These are phyloP conservation scores for Eulemur macaco DNA, from an alignment of 2,113 vertebrate species.

Conservation along the genomic window DNA sequence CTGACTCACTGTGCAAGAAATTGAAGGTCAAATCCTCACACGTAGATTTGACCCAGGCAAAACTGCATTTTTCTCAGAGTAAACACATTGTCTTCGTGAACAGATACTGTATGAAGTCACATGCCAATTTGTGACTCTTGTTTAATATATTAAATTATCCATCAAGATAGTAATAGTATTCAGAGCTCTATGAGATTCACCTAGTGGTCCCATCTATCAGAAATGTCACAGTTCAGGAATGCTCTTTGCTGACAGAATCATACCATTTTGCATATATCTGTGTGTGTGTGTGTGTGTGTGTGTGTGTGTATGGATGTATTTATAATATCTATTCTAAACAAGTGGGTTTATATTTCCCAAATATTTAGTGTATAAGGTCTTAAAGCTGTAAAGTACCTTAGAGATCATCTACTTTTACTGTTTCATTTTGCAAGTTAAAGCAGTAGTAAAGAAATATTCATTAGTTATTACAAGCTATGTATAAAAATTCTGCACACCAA, in stretches of 20 bases:
- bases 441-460: neutral
- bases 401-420: neutral
- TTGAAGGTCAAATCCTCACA: neutral
- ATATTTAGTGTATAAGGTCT: neutral
- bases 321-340: neutral
- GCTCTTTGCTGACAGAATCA: neutral
- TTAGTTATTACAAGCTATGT: neutral
- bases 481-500: neutral
- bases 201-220: neutral
- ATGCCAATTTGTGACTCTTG: neutral
- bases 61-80: neutral
- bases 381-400: neutral
- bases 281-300: no score
- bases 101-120: neutral
- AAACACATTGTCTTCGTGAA: neutral
- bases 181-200: neutral
- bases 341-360: neutral
- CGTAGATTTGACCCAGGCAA: neutral
- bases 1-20: constrained; percentile 44
- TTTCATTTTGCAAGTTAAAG: neutral
- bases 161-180: neutral
- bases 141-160: neutral
- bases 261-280: neutral
- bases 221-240: neutral
- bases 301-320: no score